phyloP scores from a whole-genome alignment of 2,888 invertebrate genomes.

The Drosophila bunnanda region DNA sequence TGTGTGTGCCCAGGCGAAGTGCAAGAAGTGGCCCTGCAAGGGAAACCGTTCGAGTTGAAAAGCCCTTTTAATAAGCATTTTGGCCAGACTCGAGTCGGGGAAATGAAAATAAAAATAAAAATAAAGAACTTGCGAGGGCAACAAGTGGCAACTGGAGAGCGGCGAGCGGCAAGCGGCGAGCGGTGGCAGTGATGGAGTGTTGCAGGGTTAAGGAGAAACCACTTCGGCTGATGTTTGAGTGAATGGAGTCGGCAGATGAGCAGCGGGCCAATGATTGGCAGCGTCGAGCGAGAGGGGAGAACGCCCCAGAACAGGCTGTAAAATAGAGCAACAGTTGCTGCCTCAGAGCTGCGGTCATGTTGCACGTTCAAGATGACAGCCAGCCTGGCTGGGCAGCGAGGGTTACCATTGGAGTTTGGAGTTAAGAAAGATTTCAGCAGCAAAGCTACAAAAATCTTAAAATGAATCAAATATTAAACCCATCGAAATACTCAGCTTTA shows the following conservation, averaged over 20 bases:
- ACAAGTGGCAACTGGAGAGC: slow-evolving; percentile 63
- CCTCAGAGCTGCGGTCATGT: slow-evolving; percentile 64
- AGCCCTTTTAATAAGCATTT: slow-evolving; percentile 78
- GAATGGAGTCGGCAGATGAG: slow-evolving; percentile 75
- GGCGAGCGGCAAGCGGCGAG: slow-evolving; percentile 1
- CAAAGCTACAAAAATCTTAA: no score
- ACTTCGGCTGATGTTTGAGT: slow-evolving; percentile 71
- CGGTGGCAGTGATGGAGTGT: slow-evolving; percentile 15
- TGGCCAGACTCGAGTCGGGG: slow-evolving; percentile 46
- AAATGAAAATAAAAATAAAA: slow-evolving; percentile 25
- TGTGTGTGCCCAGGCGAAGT: slow-evolving; percentile 26
- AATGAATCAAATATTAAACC: rapidly evolving
- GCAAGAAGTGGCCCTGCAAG: slow-evolving; percentile 42
- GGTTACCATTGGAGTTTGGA: slow-evolving; percentile 17
- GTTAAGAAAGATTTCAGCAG: rapidly evolving
- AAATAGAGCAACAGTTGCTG: slow-evolving; percentile 72
- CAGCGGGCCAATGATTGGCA: slow-evolving; percentile 73
- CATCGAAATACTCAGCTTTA: no score
- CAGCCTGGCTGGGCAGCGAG: slow-evolving; percentile 50
- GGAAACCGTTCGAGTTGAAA: slow-evolving; percentile 78
- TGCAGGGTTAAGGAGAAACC: slow-evolving; percentile 45
- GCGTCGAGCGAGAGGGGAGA: slow-evolving; percentile 35
- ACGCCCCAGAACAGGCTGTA: slow-evolving; percentile 51
- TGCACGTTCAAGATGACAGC: slow-evolving; percentile 46
- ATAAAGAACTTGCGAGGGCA: slow-evolving; percentile 46